Evolutionary conservation across 2,888 invertebrate genomes (phyloP).

Genomic region (Urechis unicinctus): DNA sequence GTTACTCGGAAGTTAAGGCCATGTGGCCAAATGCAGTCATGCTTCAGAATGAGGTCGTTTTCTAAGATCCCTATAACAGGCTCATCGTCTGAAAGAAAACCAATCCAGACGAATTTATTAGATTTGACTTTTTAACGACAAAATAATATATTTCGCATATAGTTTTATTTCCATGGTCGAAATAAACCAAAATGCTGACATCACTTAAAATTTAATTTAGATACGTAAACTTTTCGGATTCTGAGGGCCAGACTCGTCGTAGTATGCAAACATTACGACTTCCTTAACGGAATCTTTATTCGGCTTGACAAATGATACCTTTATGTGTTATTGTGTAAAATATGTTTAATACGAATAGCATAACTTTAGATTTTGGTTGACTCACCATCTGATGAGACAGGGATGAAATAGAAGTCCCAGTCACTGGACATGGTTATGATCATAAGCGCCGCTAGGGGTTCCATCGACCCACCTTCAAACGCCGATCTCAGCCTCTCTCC

Average conservation of each 20-base stretch:
- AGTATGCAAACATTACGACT: too few species aligned
- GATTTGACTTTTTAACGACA: neutral
- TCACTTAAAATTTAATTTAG: neutral
- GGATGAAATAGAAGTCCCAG: constrained; percentile 27
- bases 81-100: constrained; percentile 16
- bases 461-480: constrained; percentile 16
- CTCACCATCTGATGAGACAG: constrained; percentile 12
- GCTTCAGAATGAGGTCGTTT: constrained; percentile 25
- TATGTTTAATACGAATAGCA: too few species aligned
- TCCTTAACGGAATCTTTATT: too few species aligned
- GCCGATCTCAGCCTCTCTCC: constrained; percentile 18
- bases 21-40: constrained; percentile 27
- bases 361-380: neutral
- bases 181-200: neutral
- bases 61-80: constrained; percentile 19
- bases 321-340: too few species aligned
- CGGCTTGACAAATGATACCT: too few species aligned
- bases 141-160: too few species aligned
- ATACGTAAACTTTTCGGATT: too few species aligned
- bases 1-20: constrained; percentile 23
- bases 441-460: constrained; percentile 19
- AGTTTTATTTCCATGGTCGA: too few species aligned
- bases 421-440: constrained; percentile 20
- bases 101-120: neutral
- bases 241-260: too few species aligned